Evolutionary conservation across 2,797 vertebrate genomes (phyloP), one percentile per base, ranked within the genome.

Genomic region (Hypotaenidia philippensis): DNA sequence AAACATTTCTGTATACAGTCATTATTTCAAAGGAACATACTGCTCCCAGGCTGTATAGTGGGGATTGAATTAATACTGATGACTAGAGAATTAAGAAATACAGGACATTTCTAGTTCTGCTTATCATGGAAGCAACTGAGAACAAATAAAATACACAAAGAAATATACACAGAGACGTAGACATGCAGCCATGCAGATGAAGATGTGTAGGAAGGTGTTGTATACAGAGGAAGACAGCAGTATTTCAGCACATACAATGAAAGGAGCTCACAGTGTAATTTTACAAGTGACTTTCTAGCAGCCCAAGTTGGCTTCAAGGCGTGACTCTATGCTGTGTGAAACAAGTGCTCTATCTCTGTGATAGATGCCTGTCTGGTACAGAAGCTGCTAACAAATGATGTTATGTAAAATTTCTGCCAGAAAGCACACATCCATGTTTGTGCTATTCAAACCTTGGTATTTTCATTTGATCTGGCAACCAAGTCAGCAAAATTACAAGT

Each of bases 161-260:
- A 86, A 40, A 56, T 20, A 29, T 3, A 64, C 10, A 31, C 6
- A 53, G 52, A 55, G 40, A 57, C 50, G 60, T 1, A 76, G 11
- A 38, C 19, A 44, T 1, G 4, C 25, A 52, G 49, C 23, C 1
- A 1, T 1, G 1, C 6, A 4, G 14, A 50, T 50, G 38, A 83
- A 70, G 38, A 59, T 72, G 29, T 40, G 20, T 36, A 66, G 38
- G 34, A 52, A 47, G n/a, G 17, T 63, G 6, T 45, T 81, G 40
- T 26, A 38, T 59, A 36, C 8, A 25, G 34, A 83, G 71, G 45
- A 64, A 2, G 3, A 80, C 64, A 89, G 11, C 6, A 55, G 23
- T 75, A 19, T 72, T 69, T 84, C 77, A 72, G 23, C n/a, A 69
- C 5, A 23, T 25, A 66, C 17, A 83, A 60, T 36, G 47, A 83